Conservation (phyloP, 2,113 vertebrate genomes). For the Desmodus rotundus region DNA sequence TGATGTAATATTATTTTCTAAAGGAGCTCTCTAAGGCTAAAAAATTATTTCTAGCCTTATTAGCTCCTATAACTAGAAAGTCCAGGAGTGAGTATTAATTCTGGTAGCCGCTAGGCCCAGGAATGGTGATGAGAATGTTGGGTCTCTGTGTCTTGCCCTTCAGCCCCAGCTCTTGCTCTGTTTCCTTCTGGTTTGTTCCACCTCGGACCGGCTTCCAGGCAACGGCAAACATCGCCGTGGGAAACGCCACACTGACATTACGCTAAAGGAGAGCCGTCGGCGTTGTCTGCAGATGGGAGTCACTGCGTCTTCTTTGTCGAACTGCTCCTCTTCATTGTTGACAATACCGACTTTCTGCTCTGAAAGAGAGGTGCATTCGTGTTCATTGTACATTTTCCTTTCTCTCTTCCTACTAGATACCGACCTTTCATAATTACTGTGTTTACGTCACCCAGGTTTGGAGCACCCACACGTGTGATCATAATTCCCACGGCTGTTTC, state of each 20-base stretch:
- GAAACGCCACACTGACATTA: no score
- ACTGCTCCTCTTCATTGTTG: not conserved
- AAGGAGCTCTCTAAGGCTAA: not conserved
- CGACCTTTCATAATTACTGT: not conserved
- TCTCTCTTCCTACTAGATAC: not conserved
- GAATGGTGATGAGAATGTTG: not conserved
- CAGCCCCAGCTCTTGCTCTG: not conserved
- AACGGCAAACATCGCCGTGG: not conserved
- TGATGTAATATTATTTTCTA: not conserved
- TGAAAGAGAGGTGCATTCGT: not conserved
- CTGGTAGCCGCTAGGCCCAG: not conserved
- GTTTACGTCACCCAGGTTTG: not conserved
- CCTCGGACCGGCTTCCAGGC: not conserved
- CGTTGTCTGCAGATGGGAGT: not conserved
- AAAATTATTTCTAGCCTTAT: not conserved
- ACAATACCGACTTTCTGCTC: not conserved
- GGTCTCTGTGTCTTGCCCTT: not conserved
- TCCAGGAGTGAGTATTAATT: not conserved
- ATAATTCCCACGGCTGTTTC: not conserved
- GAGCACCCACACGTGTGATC: not conserved
- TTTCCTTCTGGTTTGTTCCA: not conserved
- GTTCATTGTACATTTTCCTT: not conserved
- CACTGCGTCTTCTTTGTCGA: not conserved
- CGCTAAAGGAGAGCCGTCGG: not conserved
- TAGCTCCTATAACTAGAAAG: not conserved